Percentiles rank a stretch among this genome's conserved stretches.
phyloP scores from a whole-genome alignment of 2,113 vertebrate species.

The Dendrocopos noguchii region DNA sequence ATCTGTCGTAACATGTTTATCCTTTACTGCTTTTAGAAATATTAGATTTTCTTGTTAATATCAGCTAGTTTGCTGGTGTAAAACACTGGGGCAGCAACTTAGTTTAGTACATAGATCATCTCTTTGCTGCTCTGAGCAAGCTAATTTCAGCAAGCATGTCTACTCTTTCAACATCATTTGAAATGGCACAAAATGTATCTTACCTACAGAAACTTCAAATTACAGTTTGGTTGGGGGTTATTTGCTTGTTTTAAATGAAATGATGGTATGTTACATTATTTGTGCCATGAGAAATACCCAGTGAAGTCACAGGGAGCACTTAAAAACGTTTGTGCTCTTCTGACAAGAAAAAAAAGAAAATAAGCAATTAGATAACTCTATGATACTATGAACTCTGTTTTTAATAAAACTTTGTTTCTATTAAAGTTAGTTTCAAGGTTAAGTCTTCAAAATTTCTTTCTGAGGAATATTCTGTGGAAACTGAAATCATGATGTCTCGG shows the following conservation, averaged over 20 bases:
- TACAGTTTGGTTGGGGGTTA: neutral
- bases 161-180: neutral
- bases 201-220: neutral
- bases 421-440: neutral
- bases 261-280: neutral
- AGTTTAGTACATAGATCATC: neutral
- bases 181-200: neutral
- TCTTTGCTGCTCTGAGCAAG: neutral
- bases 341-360: neutral
- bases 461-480: neutral
- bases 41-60: neutral
- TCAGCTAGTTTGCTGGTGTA: neutral
- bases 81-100: neutral
- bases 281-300: neutral
- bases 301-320: neutral
- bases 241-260: neutral
- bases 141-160: neutral
- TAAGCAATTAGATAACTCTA: neutral
- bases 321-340: neutral
- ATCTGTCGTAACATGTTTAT: neutral
- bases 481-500: neutral
- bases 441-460: neutral
- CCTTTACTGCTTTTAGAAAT: conserved; percentile 24
- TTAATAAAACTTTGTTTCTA: neutral
- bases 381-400: neutral